These are phyloP conservation scores for Lordiphosa collinella DNA, from an alignment of 1,140 invertebrate species.

Conservation along the genomic window DNA sequence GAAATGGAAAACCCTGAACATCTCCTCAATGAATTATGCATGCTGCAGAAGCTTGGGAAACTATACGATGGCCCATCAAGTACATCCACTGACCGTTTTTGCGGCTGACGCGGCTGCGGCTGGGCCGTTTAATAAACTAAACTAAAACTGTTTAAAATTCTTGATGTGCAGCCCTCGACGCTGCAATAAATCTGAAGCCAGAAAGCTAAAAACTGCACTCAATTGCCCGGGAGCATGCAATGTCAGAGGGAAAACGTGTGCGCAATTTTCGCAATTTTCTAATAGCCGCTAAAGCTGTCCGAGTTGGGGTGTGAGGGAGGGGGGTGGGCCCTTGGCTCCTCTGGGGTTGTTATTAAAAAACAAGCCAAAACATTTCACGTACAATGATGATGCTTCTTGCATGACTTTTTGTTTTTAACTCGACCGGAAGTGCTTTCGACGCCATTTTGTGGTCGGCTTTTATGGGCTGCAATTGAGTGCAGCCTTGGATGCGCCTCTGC, in stretches of 20 bases:
- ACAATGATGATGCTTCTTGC: conserved; percentile 38
- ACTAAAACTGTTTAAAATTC: conserved; percentile 70
- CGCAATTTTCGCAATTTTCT: conserved; percentile 77
- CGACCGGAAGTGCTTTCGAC: conserved; percentile 71
- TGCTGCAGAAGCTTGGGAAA: too few relatives aligned
- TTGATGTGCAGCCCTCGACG: conserved; percentile 31
- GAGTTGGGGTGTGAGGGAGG: neutral
- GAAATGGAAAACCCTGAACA: too few relatives aligned
- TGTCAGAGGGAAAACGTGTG: conserved; percentile 52
- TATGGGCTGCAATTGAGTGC: conserved; percentile 63
- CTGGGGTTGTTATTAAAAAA: conserved; percentile 47
- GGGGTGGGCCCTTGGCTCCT: neutral
- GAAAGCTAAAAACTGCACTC: conserved; percentile 63
- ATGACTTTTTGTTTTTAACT: conserved; percentile 52
- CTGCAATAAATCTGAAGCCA: conserved; percentile 66
- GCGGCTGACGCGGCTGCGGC: conserved; percentile 4
- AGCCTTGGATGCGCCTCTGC: conserved; percentile 28
- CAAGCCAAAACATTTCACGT: conserved; percentile 59
- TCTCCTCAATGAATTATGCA: conserved; percentile 60
- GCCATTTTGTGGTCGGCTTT: conserved; percentile 66
- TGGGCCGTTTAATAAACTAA: conserved; percentile 62
- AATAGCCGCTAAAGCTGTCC: conserved; percentile 62
- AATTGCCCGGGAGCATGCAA: conserved; percentile 61
- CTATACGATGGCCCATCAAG: neutral
- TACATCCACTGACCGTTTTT: conserved; percentile 10